These are phyloP conservation scores for Keiferia lycopersicella DNA, from an alignment of 2,888 invertebrate species.

Conservation along the genomic window DNA sequence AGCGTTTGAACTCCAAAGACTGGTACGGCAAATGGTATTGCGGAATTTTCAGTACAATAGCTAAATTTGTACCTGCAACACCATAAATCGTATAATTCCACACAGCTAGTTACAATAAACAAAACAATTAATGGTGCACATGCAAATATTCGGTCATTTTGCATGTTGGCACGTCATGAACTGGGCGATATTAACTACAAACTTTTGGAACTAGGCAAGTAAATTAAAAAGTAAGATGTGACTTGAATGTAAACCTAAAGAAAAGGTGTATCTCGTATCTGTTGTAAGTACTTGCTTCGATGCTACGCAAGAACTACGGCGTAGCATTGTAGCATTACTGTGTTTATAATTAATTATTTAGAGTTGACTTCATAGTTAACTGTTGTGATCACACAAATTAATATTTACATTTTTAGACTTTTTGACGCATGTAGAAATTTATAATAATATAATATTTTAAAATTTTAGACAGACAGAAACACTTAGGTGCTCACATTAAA, in stretches of 20 bases:
- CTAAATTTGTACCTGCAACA: conserved; percentile 14
- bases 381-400: too few species aligned
- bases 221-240: neutral
- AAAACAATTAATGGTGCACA: conserved; percentile 32
- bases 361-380: neutral
- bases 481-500: too few species aligned
- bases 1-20: neutral
- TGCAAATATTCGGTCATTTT: conserved; percentile 39
- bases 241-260: neutral
- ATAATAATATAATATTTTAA: too few species aligned
- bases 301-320: conserved; percentile 2
- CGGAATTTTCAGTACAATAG: conserved; percentile 19
- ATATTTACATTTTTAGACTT: too few species aligned
- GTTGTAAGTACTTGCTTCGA: neutral
- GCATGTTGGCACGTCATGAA: conserved; percentile 53
- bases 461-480: too few species aligned
- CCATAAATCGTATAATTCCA: conserved; percentile 21
- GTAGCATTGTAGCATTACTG: neutral
- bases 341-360: neutral
- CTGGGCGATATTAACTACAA: conserved; percentile 48
- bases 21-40: neutral
- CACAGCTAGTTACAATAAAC: conserved; percentile 26
- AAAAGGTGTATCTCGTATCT: neutral
- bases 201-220: too few species aligned
- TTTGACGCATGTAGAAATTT: too few species aligned